A percentile compares a stretch with the other conserved stretches of the same genome.
These are phyloP conservation scores for Drosophila mercatorum DNA, from an alignment of 2,888 invertebrate genomes.

Conservation along the genomic window DNA sequence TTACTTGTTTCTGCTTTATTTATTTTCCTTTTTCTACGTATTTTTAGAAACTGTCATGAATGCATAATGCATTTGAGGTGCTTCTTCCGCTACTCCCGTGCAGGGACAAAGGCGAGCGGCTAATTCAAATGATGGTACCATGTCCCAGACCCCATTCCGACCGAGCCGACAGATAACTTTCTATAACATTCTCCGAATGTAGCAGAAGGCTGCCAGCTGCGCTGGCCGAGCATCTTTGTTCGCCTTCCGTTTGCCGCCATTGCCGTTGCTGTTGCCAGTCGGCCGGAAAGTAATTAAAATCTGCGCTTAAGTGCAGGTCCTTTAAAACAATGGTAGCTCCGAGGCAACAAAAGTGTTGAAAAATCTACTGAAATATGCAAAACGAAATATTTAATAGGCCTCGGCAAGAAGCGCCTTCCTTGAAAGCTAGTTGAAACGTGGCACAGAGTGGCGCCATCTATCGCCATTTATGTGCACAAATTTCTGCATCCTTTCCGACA, in stretches of 20 bases:
- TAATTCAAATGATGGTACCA: slow-evolving; percentile 65
- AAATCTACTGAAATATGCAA: slow-evolving; percentile 49
- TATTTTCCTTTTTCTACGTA: slow-evolving; percentile 28
- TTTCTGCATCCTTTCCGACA: slow-evolving; percentile 19
- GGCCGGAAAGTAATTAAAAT: slow-evolving; percentile 78
- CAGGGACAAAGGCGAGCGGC: slow-evolving; percentile 65
- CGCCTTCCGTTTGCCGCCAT: slow-evolving; percentile 52
- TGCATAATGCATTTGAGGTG: slow-evolving; percentile 77
- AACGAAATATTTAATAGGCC: slow-evolving; percentile 59
- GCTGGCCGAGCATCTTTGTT: slow-evolving; percentile 49
- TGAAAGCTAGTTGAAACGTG: not conserved
- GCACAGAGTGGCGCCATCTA: slow-evolving; percentile 38
- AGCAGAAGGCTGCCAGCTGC: slow-evolving; percentile 47
- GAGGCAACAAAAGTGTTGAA: slow-evolving; percentile 47
- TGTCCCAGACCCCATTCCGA: not conserved
- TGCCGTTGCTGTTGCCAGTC: slow-evolving; percentile 59
- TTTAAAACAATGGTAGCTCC: slow-evolving; percentile 45
- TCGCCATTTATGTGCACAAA: slow-evolving; percentile 6
- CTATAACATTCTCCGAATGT: slow-evolving; percentile 67
- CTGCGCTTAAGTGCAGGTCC: slow-evolving; percentile 77
- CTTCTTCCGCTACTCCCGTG: slow-evolving; percentile 12
- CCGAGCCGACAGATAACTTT: slow-evolving; percentile 59
- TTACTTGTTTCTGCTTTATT: slow-evolving; percentile 26
- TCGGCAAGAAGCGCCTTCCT: not conserved
- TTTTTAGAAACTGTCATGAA: slow-evolving; percentile 62